Evolutionary conservation across 2,113 vertebrate genomes (phyloP).

Genomic region (Clupea harengus): DNA sequence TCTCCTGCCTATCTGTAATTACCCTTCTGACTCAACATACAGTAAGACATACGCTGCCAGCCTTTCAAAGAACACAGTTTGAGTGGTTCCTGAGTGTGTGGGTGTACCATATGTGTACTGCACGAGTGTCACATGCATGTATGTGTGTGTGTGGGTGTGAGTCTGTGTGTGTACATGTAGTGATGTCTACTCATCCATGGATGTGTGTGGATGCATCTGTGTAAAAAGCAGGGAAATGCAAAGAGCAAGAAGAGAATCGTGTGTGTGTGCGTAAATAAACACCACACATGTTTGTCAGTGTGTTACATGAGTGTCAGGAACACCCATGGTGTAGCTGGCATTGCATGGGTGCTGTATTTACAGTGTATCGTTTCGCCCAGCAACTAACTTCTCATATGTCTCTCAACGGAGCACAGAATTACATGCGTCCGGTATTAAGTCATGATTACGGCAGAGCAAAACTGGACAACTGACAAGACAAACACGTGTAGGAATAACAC

Average conservation of each 20-base stretch:
- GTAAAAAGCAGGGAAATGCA: slow-evolving; percentile 36
- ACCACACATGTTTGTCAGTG: neutral
- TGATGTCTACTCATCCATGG: slow-evolving; percentile 13
- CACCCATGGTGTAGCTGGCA: neutral
- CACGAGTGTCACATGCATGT: no score
- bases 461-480: slow-evolving; percentile 14
- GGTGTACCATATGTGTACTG: no score
- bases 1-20: slow-evolving; percentile 51
- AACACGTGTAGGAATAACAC: neutral
- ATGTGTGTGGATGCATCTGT: neutral
- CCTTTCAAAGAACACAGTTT: neutral
- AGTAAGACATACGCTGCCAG: neutral
- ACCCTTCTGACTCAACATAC: slow-evolving; percentile 32
- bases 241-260: slow-evolving; percentile 36
- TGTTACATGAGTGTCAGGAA: neutral
- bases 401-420: neutral
- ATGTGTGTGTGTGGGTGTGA: neutral
- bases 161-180: no score
- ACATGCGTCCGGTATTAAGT: neutral
- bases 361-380: neutral
- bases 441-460: neutral
- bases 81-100: neutral
- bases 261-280: neutral
- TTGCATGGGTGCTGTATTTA: neutral
- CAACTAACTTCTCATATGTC: neutral